Evolutionary conservation across 1,140 invertebrate genomes (phyloP).

Genomic region (Rhagoletis pomonella): DNA sequence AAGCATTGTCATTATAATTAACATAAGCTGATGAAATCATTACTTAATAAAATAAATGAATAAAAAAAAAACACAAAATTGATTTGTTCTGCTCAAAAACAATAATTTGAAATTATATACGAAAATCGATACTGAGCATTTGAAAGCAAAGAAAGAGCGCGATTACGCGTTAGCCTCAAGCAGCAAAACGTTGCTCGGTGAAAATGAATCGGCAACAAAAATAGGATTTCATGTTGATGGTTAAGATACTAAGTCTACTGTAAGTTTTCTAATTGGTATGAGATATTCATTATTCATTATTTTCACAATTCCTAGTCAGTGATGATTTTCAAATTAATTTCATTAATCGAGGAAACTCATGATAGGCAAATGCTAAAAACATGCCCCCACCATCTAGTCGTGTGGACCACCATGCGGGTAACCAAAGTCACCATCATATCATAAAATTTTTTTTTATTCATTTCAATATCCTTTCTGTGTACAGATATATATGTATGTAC

Average conservation of each 20-base stretch:
- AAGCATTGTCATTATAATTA: background rate
- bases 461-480: background rate
- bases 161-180: background rate
- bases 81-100: background rate
- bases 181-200: background rate
- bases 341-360: background rate
- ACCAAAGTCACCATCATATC: background rate
- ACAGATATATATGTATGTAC: background rate
- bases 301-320: background rate
- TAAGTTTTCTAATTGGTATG: background rate
- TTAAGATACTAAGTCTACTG: background rate
- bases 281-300: too few species aligned
- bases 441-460: too few species aligned
- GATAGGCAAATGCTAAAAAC: background rate
- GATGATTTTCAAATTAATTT: background rate
- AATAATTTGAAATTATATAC: background rate
- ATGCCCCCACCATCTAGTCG: background rate
- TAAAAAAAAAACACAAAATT: background rate
- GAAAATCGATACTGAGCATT: background rate
- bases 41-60: background rate
- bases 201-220: background rate
- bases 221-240: background rate
- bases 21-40: slow-evolving; percentile 30
- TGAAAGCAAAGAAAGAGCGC: background rate
- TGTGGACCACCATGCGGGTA: background rate